A percentile compares a stretch with the other conserved stretches of the same genome.
These are phyloP conservation scores for Arrhopalites spinosus DNA, from an alignment of 2,888 invertebrate species.

Conservation along the genomic window DNA sequence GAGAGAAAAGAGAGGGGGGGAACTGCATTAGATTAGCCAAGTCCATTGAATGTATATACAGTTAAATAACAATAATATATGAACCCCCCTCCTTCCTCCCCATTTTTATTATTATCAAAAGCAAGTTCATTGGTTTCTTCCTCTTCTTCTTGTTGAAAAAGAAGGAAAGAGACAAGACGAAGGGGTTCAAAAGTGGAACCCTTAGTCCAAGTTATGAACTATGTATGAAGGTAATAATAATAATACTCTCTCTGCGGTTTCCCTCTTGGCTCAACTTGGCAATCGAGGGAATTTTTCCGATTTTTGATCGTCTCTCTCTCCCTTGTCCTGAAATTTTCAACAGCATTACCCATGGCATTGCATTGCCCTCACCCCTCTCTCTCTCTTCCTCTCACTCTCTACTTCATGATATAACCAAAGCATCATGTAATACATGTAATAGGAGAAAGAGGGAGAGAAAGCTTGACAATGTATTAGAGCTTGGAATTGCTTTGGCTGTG, in stretches of 20 bases:
- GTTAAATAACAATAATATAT: too few relatives aligned
- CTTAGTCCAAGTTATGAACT: not conserved
- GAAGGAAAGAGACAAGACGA: not conserved
- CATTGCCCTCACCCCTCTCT: too few relatives aligned
- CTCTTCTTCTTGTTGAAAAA: too few relatives aligned
- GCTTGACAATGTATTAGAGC: not conserved
- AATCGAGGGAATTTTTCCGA: not conserved
- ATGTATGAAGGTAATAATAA: too few relatives aligned
- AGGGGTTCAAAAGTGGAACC: not conserved
- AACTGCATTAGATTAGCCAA: too few relatives aligned
- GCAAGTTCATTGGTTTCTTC: too few relatives aligned
- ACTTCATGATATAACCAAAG: not conserved
- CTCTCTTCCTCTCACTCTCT: not conserved
- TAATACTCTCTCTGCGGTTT: not conserved
- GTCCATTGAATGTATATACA: too few relatives aligned
- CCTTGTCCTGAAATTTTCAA: not conserved
- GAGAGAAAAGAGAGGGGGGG: too few relatives aligned
- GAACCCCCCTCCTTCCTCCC: too few relatives aligned
- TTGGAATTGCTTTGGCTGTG: not conserved
- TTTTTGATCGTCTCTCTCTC: not conserved
- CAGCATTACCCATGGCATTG: not conserved
- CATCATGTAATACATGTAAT: too few relatives aligned
- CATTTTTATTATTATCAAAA: too few relatives aligned
- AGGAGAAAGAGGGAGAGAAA: constrained; percentile 3
- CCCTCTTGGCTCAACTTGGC: not conserved